Evolutionary conservation across 2,797 vertebrate species (phyloP).

Genomic region (Chiloscyllium punctatum): DNA sequence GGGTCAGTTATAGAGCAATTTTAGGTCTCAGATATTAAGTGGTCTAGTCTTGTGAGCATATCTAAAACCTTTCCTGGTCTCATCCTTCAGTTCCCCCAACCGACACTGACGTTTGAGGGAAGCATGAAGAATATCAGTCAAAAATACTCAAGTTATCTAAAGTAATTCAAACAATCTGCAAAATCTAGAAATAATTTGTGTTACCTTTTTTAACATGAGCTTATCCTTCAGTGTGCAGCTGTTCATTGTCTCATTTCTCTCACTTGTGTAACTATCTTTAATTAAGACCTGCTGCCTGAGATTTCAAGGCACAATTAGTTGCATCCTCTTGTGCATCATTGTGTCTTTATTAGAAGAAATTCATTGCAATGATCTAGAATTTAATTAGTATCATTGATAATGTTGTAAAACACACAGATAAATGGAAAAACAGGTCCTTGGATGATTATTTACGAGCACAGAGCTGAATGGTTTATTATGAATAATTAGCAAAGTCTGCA

Average conservation of each 20-base stretch:
- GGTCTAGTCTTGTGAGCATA: background rate
- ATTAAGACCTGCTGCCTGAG: conserved; percentile 81
- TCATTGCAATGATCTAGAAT: conserved; percentile 97
- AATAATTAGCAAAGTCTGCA: conserved; percentile 75
- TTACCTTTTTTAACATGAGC: background rate
- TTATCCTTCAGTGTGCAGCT: conserved; percentile 50
- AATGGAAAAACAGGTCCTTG: conserved; percentile 90
- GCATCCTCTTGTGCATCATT: conserved; percentile 92
- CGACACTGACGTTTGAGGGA: background rate
- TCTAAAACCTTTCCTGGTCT: background rate
- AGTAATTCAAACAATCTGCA: background rate
- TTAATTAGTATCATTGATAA: conserved; percentile 98
- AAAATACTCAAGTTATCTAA: too few species aligned
- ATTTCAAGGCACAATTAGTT: conserved; percentile 80
- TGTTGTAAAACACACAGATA: conserved; percentile 99
- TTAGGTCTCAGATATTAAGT: background rate
- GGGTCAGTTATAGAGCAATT: background rate
- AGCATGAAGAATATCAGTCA: background rate
- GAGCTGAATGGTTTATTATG: conserved; percentile 88
- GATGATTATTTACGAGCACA: conserved; percentile 93
- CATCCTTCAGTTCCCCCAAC: background rate
- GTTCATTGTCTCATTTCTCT: conserved; percentile 57
- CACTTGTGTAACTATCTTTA: conserved; percentile 70
- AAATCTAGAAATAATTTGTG: conserved; percentile 3
- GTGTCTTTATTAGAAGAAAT: conserved; percentile 96